Evolutionary conservation across 2,113 vertebrate species (phyloP).

Genomic region (Odontophorus gujanensis): DNA sequence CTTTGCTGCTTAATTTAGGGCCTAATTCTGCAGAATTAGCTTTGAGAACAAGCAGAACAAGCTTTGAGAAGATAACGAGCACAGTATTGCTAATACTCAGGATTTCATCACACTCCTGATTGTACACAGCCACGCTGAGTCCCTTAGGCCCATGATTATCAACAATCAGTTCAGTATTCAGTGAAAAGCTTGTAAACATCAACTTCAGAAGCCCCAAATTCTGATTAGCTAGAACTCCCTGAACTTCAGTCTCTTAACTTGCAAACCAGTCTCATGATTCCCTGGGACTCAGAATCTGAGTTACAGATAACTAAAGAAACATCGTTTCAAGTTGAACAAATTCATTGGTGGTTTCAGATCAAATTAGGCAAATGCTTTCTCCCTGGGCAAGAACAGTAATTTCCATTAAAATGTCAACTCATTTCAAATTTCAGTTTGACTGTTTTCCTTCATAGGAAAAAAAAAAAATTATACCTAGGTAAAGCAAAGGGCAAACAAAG

Average conservation of each 20-base stretch:
- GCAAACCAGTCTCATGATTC: neutral
- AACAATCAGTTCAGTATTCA: neutral
- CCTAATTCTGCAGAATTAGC: neutral
- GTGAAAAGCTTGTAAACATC: neutral
- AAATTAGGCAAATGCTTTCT: constrained; percentile 28
- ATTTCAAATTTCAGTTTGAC: neutral
- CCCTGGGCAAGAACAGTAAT: constrained; percentile 10
- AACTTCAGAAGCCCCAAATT: neutral
- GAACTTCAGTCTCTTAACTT: neutral
- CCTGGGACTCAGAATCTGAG: neutral
- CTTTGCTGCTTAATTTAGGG: neutral
- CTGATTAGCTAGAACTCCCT: neutral
- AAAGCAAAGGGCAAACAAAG: neutral
- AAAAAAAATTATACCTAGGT: neutral
- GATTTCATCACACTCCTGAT: neutral
- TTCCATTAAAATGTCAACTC: constrained; percentile 4
- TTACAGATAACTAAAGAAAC: neutral
- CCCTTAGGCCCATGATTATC: neutral
- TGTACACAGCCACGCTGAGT: rapidly evolving
- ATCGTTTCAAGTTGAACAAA: neutral
- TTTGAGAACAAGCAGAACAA: neutral
- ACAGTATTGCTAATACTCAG: neutral
- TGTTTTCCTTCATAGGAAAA: neutral
- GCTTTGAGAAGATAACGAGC: neutral
- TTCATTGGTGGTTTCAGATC: neutral